Conservation (phyloP, 2,113 vertebrate species). For the Sinocyclocheilus anophthalmus region DNA sequence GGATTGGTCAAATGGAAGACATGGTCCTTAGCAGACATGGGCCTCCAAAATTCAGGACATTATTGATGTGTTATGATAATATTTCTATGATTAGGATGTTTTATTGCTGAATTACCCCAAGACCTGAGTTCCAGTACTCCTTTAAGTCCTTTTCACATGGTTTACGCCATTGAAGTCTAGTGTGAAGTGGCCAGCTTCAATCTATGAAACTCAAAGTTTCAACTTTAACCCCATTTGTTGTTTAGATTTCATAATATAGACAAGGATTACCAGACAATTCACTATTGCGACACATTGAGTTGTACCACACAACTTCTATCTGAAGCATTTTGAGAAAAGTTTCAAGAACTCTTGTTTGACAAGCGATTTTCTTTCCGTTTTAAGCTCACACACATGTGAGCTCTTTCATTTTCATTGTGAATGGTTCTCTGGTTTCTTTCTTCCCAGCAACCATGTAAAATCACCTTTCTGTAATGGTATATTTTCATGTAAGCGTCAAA, state of each 20-base stretch:
- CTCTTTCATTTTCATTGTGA: not conserved
- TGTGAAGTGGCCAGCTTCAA: no score
- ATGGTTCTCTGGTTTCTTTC: not conserved
- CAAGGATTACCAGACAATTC: not conserved
- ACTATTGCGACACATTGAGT: not conserved
- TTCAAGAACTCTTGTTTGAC: not conserved
- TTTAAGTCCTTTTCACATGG: constrained; percentile 37
- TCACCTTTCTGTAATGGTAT: not conserved
- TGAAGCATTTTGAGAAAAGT: not conserved
- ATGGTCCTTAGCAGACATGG: not conserved
- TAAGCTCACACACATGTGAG: not conserved
- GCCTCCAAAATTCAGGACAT: not conserved
- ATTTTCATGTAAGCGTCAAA: not conserved
- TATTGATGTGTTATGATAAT: not conserved
- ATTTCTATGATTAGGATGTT: constrained; percentile 10
- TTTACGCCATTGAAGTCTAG: not conserved
- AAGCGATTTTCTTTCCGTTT: not conserved
- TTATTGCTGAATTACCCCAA: not conserved
- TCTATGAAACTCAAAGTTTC: not conserved
- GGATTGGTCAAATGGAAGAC: constrained; percentile 46
- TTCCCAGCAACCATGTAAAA: not conserved
- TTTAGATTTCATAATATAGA: not conserved
- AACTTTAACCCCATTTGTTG: not conserved
- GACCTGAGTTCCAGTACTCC: not conserved
- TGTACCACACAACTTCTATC: not conserved